Conservation (phyloP, 2,797 vertebrate species). For the Podargus strigoides region DNA sequence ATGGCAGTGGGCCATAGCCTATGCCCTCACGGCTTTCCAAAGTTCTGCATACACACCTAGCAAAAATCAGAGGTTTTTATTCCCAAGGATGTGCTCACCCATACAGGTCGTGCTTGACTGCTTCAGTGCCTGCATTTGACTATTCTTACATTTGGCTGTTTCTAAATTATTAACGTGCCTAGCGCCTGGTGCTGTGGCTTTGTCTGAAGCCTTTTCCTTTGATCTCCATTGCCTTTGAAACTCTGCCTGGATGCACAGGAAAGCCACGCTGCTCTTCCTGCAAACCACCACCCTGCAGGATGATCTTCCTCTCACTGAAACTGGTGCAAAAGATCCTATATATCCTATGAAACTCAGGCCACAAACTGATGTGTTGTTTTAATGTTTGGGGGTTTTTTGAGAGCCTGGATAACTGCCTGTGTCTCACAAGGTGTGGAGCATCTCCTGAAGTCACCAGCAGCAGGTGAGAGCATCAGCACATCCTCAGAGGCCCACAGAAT, state of each 20-base stretch:
- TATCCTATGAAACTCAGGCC: neutral
- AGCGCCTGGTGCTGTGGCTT: neutral
- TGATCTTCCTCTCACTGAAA: neutral
- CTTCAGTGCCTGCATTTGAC: neutral
- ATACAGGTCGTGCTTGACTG: rapidly evolving
- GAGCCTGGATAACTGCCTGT: neutral
- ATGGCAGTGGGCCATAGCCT: neutral
- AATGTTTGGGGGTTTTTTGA: neutral
- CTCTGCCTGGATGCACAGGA: neutral
- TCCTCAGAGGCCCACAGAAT: neutral
- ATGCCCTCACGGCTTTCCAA: rapidly evolving
- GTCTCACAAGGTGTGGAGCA: neutral
- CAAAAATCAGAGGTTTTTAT: neutral
- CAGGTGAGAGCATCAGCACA: neutral
- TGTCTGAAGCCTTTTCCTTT: slow-evolving; percentile 20
- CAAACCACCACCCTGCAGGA: neutral
- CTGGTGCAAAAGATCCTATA: neutral
- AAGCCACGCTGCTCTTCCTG: neutral
- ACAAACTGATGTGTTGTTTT: neutral
- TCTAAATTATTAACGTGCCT: neutral
- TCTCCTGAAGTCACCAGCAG: neutral
- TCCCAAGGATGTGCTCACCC: neutral
- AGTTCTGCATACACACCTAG: neutral
- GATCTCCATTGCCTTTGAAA: slow-evolving; percentile 29
- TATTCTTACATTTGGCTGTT: neutral